Evolutionary conservation across 2,888 invertebrate species (phyloP).

Genomic region (Amorpha juglandis): DNA sequence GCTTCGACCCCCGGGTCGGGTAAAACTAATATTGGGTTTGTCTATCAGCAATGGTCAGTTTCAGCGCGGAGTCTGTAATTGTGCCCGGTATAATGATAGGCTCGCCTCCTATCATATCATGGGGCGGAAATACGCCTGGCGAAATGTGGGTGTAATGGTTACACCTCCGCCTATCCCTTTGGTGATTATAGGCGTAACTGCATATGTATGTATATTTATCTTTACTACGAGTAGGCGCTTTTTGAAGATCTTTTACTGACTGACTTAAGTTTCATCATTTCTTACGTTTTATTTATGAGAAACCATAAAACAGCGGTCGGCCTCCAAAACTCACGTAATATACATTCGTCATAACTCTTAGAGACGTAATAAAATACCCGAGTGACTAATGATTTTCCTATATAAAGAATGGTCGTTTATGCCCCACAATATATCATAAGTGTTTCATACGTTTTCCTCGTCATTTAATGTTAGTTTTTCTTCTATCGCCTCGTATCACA

Average conservation of each 20-base stretch:
- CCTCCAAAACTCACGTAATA: constrained; percentile 9
- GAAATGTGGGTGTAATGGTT: no score
- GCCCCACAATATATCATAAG: neutral
- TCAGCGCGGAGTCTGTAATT: no score
- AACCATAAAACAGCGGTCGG: constrained; percentile 24
- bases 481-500: neutral
- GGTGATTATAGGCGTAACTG: no score
- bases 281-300: constrained; percentile 23
- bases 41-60: no score
- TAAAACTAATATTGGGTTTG: no score
- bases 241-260: constrained; percentile 7
- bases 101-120: no score
- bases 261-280: constrained; percentile 22
- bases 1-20: no score
- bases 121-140: no score
- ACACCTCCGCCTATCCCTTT: no score
- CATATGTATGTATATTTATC: no score
- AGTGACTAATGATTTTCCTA: constrained; percentile 1
- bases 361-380: constrained; percentile 20
- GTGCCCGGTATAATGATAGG: no score
- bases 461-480: neutral
- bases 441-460: neutral
- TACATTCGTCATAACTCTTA: constrained; percentile 24
- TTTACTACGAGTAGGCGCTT: neutral
- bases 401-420: constrained; percentile 9